Evolutionary conservation across 2,888 invertebrate genomes (phyloP).

Genomic region (Lepidochitona cinerea): DNA sequence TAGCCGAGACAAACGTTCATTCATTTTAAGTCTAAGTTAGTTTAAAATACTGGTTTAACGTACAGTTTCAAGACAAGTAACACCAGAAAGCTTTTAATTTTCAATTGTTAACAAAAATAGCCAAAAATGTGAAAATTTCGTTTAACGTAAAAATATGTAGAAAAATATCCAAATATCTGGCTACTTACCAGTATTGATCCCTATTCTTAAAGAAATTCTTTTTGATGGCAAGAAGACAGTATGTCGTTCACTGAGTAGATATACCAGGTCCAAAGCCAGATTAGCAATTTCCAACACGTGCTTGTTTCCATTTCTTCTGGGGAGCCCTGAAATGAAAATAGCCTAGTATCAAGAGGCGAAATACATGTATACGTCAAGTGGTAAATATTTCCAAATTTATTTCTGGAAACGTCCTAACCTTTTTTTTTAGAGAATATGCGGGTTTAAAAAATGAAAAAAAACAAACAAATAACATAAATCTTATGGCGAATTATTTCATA

Average conservation of each 20-base stretch:
- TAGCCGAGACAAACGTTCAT: no score
- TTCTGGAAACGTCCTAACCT: no score
- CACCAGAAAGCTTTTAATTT: no score
- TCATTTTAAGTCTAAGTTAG: not conserved
- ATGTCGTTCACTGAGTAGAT: slow-evolving; percentile 33
- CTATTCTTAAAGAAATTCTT: slow-evolving; percentile 44
- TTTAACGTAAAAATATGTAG: not conserved
- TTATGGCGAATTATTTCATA: no score
- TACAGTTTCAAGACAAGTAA: no score
- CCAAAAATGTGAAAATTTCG: not conserved
- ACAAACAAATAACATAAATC: no score
- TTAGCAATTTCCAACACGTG: slow-evolving; percentile 47
- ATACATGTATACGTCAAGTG: no score
- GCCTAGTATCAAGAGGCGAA: no score
- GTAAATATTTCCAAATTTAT: no score
- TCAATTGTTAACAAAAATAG: no score
- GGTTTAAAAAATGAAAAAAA: no score
- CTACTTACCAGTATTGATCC: slow-evolving; percentile 46
- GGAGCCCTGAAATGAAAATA: slow-evolving; percentile 38
- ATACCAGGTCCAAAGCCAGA: slow-evolving; percentile 44
- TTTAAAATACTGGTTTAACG: not conserved
- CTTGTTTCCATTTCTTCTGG: slow-evolving; percentile 41
- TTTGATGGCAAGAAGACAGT: slow-evolving; percentile 32
- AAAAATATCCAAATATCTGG: not conserved
- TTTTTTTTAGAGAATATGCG: no score